Percentiles rank a stretch among this genome's conserved stretches.
Conservation (phyloP, 2,888 invertebrate species). For the Aricia artaxerxes region DNA sequence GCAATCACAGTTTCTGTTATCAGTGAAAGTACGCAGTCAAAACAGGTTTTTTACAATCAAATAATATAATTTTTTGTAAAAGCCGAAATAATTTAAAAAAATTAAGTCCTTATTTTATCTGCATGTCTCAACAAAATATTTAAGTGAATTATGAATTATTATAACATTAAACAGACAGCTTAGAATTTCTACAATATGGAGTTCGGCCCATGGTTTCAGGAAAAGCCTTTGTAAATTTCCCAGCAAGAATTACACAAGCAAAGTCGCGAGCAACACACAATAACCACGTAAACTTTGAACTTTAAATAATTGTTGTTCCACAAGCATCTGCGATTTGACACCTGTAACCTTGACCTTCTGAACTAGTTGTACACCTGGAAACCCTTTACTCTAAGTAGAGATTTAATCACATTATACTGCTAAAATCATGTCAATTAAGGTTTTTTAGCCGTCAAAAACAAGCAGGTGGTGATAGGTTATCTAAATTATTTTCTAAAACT, state of each 20-base stretch:
- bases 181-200: too few relatives aligned
- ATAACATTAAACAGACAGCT: too few relatives aligned
- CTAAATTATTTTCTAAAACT: not conserved
- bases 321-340: slow-evolving; percentile 25
- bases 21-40: not conserved
- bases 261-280: too few relatives aligned
- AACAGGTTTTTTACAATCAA: too few relatives aligned
- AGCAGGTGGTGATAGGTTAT: not conserved
- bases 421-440: slow-evolving; percentile 11
- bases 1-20: not conserved
- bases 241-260: too few relatives aligned
- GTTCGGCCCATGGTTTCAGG: too few relatives aligned
- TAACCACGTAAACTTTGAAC: not conserved
- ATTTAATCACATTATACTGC: not conserved
- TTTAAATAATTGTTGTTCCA: not conserved
- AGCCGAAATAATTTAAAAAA: too few relatives aligned
- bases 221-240: too few relatives aligned
- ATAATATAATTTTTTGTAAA: too few relatives aligned
- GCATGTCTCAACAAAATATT: too few relatives aligned
- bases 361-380: slow-evolving; percentile 26
- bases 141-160: too few relatives aligned
- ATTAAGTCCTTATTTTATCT: too few relatives aligned
- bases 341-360: slow-evolving; percentile 25
- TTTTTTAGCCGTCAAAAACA: not conserved
- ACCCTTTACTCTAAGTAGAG: slow-evolving; percentile 26